phyloP scores from a whole-genome alignment of 2,888 invertebrate genomes.

The Sericinus montela region DNA sequence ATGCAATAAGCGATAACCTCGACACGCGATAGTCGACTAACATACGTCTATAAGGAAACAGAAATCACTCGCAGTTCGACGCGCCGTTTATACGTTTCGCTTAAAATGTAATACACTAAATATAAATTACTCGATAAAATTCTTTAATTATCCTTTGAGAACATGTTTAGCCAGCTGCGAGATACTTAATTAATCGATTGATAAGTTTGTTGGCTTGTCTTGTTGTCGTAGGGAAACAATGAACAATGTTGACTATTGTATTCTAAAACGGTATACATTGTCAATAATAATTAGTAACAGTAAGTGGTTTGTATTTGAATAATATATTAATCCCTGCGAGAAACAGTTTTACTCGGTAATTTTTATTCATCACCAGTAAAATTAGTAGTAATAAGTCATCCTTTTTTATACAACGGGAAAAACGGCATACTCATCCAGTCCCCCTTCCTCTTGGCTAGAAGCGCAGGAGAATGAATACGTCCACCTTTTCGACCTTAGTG shows the following conservation, averaged over 20 bases:
- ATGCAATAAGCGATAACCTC: slow-evolving; percentile 45
- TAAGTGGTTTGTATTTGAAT: slow-evolving; percentile 8
- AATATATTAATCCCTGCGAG: background rate
- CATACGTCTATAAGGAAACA: slow-evolving; percentile 17
- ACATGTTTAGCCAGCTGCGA: slow-evolving; percentile 3
- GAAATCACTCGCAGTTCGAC: background rate
- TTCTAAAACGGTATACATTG: slow-evolving; percentile 8
- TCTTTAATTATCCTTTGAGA: background rate
- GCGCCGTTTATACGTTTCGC: slow-evolving; percentile 10
- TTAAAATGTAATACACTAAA: slow-evolving; percentile 11
- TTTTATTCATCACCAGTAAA: too few species aligned
- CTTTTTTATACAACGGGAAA: too few species aligned
- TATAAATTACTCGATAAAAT: slow-evolving; percentile 8
- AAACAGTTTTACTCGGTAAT: background rate
- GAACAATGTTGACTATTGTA: slow-evolving; percentile 32
- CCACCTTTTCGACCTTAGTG: too few species aligned
- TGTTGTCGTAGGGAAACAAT: slow-evolving; percentile 28
- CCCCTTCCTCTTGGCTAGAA: too few species aligned
- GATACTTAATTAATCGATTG: slow-evolving; percentile 8
- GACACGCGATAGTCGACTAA: slow-evolving; percentile 30
- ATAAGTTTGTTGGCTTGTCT: slow-evolving; percentile 10
- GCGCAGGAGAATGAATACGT: too few species aligned
- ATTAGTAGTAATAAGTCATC: too few species aligned
- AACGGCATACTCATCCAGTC: too few species aligned
- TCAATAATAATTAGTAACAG: slow-evolving; percentile 17